Percentiles rank a stretch among this genome's conserved stretches.
These are phyloP conservation scores for Melitaea athalia DNA, from an alignment of 2,888 invertebrate genomes.

Conservation along the genomic window DNA sequence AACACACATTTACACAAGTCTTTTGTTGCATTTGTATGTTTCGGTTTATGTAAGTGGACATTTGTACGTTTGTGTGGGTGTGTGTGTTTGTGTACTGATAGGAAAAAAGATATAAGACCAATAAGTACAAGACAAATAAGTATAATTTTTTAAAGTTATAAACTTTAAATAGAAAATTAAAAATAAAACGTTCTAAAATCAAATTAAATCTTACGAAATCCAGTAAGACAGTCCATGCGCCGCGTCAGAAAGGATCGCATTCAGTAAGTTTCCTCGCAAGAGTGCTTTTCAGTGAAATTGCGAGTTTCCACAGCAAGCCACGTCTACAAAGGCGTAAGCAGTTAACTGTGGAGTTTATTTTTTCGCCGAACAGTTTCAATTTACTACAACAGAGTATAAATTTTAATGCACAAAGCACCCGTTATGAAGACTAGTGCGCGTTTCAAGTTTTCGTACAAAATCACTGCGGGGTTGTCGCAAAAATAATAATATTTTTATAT, in stretches of 20 bases:
- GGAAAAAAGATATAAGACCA: too few relatives aligned
- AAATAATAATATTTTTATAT: neutral
- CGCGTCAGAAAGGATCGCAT: neutral
- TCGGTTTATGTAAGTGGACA: too few relatives aligned
- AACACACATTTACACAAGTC: too few relatives aligned
- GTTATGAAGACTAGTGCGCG: conserved; percentile 55
- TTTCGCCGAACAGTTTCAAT: conserved; percentile 42
- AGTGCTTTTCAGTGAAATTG: conserved; percentile 18
- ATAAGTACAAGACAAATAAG: too few relatives aligned
- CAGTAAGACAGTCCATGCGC: neutral
- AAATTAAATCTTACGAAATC: neutral
- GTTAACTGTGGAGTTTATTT: conserved; percentile 41
- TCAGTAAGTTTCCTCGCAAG: neutral
- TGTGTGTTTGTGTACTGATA: too few relatives aligned
- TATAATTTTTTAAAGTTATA: neutral
- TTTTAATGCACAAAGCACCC: conserved; percentile 52
- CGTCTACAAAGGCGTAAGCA: conserved; percentile 22
- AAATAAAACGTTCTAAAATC: neutral
- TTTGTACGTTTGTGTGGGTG: too few relatives aligned
- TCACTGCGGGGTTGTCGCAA: conserved; percentile 47
- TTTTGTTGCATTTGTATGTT: too few relatives aligned
- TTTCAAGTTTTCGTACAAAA: conserved; percentile 45
- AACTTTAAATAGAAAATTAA: neutral
- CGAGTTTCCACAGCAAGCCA: conserved; percentile 26
- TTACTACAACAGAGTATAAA: conserved; percentile 53